phyloP scores from a whole-genome alignment of 2,113 vertebrate species.

The Actinemys pallida region DNA sequence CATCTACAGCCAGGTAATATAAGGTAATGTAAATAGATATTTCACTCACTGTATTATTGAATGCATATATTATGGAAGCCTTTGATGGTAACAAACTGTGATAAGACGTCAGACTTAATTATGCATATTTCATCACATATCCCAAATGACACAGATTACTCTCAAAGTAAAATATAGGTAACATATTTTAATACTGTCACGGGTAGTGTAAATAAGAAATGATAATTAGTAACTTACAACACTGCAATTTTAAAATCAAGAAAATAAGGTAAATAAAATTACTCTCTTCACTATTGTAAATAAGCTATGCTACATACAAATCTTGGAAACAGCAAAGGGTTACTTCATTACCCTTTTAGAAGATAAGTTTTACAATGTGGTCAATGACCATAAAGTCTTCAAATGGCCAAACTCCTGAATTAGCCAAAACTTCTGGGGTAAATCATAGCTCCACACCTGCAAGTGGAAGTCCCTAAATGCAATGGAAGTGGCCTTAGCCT shows the following conservation, averaged over 20 bases:
- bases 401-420: neutral
- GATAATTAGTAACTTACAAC: constrained; percentile 60
- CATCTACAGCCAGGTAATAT: constrained; percentile 31
- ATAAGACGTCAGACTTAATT: constrained; percentile 77
- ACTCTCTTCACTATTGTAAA: constrained; percentile 16
- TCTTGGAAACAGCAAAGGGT: constrained; percentile 7
- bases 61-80: constrained; percentile 62
- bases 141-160: constrained; percentile 73
- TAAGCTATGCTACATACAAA: constrained; percentile 20
- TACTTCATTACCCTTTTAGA: neutral
- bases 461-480: neutral
- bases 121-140: constrained; percentile 71
- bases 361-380: neutral
- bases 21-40: constrained; percentile 63
- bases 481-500: neutral
- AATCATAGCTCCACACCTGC: neutral
- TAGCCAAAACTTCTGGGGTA: constrained; percentile 12
- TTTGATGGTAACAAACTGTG: constrained; percentile 72
- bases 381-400: constrained; percentile 13
- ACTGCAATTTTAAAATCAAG: constrained; percentile 48
- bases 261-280: constrained; percentile 57
- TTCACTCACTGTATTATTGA: constrained; percentile 38
- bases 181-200: constrained; percentile 62
- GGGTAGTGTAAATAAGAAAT: constrained; percentile 35
- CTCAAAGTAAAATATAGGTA: constrained; percentile 61